phyloP scores from a whole-genome alignment of 2,888 invertebrate genomes.

The Globia sparganii region DNA sequence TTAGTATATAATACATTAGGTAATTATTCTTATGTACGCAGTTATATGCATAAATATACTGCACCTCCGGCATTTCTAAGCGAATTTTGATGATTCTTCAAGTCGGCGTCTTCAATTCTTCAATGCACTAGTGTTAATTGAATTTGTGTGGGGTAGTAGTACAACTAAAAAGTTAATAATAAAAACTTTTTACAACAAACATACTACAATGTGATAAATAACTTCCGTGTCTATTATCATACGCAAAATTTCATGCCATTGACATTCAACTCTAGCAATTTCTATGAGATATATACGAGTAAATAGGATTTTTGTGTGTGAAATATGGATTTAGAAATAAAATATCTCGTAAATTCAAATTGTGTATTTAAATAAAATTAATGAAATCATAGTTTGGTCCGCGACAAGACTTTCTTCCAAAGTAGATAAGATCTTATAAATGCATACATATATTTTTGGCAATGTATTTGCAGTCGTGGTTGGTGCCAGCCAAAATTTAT shows the following conservation, averaged over 20 bases:
- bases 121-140: too few species aligned
- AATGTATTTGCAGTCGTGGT: slow-evolving; percentile 49
- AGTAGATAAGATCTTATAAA: slow-evolving; percentile 64
- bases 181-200: too few species aligned
- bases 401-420: slow-evolving; percentile 60
- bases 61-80: too few species aligned
- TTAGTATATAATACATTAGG: too few species aligned
- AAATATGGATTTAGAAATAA: slow-evolving; percentile 53
- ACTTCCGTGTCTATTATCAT: slow-evolving; percentile 45
- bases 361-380: slow-evolving; percentile 27
- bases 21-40: too few species aligned
- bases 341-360: slow-evolving; percentile 32
- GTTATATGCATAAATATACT: too few species aligned
- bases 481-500: slow-evolving; percentile 63
- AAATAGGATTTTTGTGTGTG: slow-evolving; percentile 35
- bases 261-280: slow-evolving; percentile 64
- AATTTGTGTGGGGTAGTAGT: too few species aligned
- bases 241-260: slow-evolving; percentile 63
- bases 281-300: slow-evolving; percentile 55
- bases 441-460: slow-evolving; percentile 59
- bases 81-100: too few species aligned
- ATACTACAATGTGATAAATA: too few species aligned
- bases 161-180: too few species aligned
- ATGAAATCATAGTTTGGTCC: slow-evolving; percentile 29
- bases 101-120: too few species aligned